Evolutionary conservation across 2,797 vertebrate genomes (phyloP), one percentile per base, ranked within the genome.

Genomic region (Muscicapa comitata): DNA sequence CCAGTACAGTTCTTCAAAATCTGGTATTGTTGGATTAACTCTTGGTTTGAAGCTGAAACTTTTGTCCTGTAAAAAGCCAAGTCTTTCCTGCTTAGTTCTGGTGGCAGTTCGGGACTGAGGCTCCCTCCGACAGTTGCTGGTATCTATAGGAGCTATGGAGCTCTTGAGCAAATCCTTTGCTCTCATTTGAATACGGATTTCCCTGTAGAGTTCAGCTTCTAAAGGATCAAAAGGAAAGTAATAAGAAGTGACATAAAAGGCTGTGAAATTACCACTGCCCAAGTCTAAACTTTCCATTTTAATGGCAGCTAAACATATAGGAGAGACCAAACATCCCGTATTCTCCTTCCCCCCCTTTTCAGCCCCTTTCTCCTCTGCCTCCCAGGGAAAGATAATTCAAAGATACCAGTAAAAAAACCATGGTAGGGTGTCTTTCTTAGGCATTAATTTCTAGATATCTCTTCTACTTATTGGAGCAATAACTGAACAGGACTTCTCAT

Each of bases 1-100:
- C 97, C 97, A 98, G 94, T 99, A 98, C 84, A 99, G 97, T 94
- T 89, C 96, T 74, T 98, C 97, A 94, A 99, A 99, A 94, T 99
- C 98, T 2, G 99, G 99, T 66, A 99, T 94, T 18, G 94, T 89
- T 14, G 97, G 88, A 77, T 98, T 99, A 95, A 98, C 99, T 91
- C 95, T 98, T 83, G 99, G 99, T 83, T 97, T 97, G 97, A 99
- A 99, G 84, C 96, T 98, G 42, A 98, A 99, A 86, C 65, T 88
- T 72, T 94, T 97, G 47, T 98, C 97, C 51, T 99, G 97, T 95
- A 99, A 96, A 96, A 99, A 99, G 58, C 96, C 97, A 58, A 99
- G 97, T 80, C 97, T 98, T 88, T 98, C 95, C 81, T 97, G 98
- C 93, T 93, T 98, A 75, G 98, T 98, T 68, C 97, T 98, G 47